These are phyloP conservation scores for Azemiops feae DNA, from an alignment of 2,113 vertebrate species.

Conservation along the genomic window DNA sequence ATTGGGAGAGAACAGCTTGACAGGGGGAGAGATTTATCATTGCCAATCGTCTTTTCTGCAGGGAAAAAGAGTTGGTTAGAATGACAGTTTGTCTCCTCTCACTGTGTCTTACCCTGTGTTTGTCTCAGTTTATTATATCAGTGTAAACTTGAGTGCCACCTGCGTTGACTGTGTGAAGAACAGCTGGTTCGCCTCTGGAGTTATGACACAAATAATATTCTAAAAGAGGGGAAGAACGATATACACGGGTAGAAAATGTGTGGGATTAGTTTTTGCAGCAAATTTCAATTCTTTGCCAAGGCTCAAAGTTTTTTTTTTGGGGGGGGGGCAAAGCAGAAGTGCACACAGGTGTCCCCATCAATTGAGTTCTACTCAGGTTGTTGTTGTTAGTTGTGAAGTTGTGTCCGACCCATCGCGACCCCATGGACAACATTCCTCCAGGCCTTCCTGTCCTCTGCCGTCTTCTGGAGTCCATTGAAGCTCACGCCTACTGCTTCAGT, in stretches of 20 bases:
- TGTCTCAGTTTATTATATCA: neutral
- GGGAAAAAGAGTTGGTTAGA: neutral
- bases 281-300: neutral
- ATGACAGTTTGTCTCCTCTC: neutral
- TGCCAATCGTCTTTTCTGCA: neutral
- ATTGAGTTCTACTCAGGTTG: neutral
- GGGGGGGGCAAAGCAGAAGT: neutral
- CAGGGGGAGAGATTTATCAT: neutral
- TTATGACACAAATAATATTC: neutral
- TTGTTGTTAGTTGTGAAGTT: no score
- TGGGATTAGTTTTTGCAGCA: neutral
- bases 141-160: neutral
- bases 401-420: no score
- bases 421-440: no score
- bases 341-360: neutral
- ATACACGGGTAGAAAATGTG: neutral
- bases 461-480: no score
- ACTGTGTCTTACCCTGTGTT: neutral
- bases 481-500: no score
- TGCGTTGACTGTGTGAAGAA: neutral
- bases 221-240: neutral
- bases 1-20: constrained; percentile 35
- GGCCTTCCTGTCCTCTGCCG: no score
- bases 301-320: no score
- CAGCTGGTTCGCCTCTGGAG: neutral